Evolutionary conservation across 53 echinoderm and acorn worm species (phyloP), one percentile per base, ranked within the genome.

Genomic region (Echinometra lucunter): DNA sequence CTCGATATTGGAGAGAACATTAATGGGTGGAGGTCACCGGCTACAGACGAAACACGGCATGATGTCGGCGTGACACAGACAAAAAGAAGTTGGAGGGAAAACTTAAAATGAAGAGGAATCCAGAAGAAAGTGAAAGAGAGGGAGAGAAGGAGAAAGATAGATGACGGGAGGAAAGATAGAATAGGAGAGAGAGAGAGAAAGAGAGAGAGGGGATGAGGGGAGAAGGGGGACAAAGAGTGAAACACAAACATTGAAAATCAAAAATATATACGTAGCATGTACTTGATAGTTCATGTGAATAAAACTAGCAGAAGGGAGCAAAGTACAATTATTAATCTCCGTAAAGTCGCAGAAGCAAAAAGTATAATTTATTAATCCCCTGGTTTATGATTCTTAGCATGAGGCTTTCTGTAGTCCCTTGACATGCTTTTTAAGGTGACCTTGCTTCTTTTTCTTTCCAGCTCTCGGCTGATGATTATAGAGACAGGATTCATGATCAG

Each of bases 11-110:
- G 8, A 81, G 81, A 81, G 23, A 81, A 25, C 42, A 81, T 42
- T 81, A 44, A 81, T 81, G 81, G 44, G 42, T 81, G 81, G 81
- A 81, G 81, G 81, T 42, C 81, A 19, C 21, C 6, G 44, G 44
- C 38, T 25, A 38, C 44, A 81, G 81, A 81, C 25, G 80, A 81
- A 69, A 81, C 81, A 81, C 44, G 0, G 81, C 44, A 81, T 81
- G 81, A 44, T 32, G 69, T 34, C 69, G 69, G 69, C 69, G 23
- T 30, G 30, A 69, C 32, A 69, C 69, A 13, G 69, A 69, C 4
- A 1, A 10, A 69, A 32, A 67, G 67, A 69, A 32, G 9, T 8
- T 0, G 32, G 0, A 32, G 10, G 69, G 60, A 53, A 0, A 23
- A 63, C 19, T 19, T 18, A 63, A 21, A 63, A 4, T 21, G 63